Percentiles rank a stretch among this genome's conserved stretches.
Conservation (phyloP, 2,113 vertebrate genomes). For the Cryptomyrus ogoouensis region DNA sequence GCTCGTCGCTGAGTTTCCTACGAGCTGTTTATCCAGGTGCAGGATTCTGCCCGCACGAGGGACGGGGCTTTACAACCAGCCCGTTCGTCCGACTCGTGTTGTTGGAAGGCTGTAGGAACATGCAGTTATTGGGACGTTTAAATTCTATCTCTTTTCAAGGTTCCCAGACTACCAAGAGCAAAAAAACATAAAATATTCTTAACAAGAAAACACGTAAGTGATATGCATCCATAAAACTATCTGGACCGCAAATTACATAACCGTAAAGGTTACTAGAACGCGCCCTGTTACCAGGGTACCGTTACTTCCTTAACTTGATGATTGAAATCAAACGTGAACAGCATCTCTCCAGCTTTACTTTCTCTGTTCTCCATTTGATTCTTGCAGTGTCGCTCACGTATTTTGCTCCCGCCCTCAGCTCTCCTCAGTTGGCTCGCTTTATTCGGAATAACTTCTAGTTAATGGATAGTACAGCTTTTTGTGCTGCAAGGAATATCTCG, state of each 20-base stretch:
- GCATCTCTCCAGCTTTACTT: neutral
- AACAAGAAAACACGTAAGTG: neutral
- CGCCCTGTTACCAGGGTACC: neutral
- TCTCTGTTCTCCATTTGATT: neutral
- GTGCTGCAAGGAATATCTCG: neutral
- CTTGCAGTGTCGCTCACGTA: neutral
- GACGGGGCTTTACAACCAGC: neutral
- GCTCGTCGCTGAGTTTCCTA: neutral
- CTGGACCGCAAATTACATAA: neutral
- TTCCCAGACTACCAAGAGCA: neutral
- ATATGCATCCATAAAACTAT: neutral
- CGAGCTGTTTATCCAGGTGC: neutral
- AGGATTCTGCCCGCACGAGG: neutral
- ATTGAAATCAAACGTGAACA: neutral
- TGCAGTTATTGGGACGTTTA: neutral
- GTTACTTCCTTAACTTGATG: neutral
- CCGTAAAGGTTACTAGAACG: neutral
- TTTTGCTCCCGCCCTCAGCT: neutral
- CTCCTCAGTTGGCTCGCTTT: neutral
- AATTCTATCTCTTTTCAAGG: neutral
- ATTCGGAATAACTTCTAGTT: neutral
- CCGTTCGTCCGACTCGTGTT: neutral
- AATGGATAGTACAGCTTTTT: neutral
- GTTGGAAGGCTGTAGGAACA: neutral
- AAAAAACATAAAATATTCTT: neutral